Percentiles rank a stretch among this genome's conserved stretches.
These are phyloP conservation scores for Scaeva pyrastri DNA, from an alignment of 2,888 invertebrate species.

Conservation along the genomic window DNA sequence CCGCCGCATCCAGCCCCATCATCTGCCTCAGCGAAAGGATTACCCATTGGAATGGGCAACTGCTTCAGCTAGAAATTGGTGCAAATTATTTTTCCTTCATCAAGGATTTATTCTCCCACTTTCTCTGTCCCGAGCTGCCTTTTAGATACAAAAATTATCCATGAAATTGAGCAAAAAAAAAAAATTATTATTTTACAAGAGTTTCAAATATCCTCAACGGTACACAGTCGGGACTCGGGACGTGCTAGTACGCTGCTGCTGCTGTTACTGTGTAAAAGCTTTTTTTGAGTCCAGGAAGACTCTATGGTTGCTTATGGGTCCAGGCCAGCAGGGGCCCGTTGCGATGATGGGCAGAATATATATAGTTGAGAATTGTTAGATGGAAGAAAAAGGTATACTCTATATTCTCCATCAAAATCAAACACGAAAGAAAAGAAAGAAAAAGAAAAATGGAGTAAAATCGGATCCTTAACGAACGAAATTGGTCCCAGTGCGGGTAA, in stretches of 20 bases:
- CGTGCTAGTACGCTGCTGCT: background rate
- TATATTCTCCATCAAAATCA: constrained; percentile 33
- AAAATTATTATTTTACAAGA: constrained; percentile 67
- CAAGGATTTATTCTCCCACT: constrained; percentile 50
- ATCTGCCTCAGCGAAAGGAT: background rate
- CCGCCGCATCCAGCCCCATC: too few species aligned
- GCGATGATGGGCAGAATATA: constrained; percentile 10
- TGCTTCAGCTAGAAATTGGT: constrained; percentile 61
- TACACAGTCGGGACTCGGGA: constrained; percentile 45
- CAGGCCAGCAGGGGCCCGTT: background rate
- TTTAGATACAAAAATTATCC: constrained; percentile 62
- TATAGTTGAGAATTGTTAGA: constrained; percentile 34
- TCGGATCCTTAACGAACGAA: constrained; percentile 68
- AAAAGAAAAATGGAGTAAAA: constrained; percentile 10
- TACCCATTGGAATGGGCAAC: constrained; percentile 24
- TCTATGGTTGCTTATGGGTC: constrained; percentile 8
- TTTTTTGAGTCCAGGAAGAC: constrained; percentile 11
- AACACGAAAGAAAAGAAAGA: constrained; percentile 36
- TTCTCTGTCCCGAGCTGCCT: background rate
- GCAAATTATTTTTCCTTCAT: constrained; percentile 74
- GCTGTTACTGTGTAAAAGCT: constrained; percentile 14
- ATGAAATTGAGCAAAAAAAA: constrained; percentile 62
- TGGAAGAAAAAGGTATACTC: constrained; percentile 22
- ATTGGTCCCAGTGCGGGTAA: constrained; percentile 66
- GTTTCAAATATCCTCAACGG: constrained; percentile 65